phyloP scores from a whole-genome alignment of 2,888 invertebrate species.

The Helicoverpa assulta region DNA sequence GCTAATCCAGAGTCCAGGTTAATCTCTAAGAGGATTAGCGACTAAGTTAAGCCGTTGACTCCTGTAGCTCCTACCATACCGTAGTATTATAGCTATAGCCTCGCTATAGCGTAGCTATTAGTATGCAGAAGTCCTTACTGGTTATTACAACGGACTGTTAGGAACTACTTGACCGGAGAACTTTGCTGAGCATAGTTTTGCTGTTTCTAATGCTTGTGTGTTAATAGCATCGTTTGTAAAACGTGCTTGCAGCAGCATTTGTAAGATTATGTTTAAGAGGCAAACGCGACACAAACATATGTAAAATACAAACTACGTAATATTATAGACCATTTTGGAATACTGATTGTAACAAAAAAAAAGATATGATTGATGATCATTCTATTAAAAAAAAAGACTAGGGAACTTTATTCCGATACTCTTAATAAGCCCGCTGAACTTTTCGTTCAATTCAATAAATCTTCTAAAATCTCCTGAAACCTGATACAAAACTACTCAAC shows the following conservation, averaged over 20 bases:
- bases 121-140: conserved; percentile 2
- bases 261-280: neutral
- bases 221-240: conserved; percentile 25
- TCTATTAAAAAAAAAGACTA: no score
- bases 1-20: neutral
- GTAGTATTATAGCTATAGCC: neutral
- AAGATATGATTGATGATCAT: no score
- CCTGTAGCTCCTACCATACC: conserved; percentile 6
- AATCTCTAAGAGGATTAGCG: conserved; percentile 5
- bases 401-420: no score
- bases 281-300: neutral
- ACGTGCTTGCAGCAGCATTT: neutral
- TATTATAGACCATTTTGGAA: no score
- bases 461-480: neutral
- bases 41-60: conserved; percentile 2
- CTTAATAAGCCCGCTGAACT: neutral
- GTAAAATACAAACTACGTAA: no score
- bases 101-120: neutral
- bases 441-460: neutral
- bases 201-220: conserved; percentile 22
- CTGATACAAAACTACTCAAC: neutral
- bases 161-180: conserved; percentile 52
- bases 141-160: conserved; percentile 46
- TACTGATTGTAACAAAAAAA: no score
- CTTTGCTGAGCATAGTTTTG: conserved; percentile 35